Evolutionary conservation across 2,888 invertebrate species (phyloP).

Genomic region (Diabrotica balteata): DNA sequence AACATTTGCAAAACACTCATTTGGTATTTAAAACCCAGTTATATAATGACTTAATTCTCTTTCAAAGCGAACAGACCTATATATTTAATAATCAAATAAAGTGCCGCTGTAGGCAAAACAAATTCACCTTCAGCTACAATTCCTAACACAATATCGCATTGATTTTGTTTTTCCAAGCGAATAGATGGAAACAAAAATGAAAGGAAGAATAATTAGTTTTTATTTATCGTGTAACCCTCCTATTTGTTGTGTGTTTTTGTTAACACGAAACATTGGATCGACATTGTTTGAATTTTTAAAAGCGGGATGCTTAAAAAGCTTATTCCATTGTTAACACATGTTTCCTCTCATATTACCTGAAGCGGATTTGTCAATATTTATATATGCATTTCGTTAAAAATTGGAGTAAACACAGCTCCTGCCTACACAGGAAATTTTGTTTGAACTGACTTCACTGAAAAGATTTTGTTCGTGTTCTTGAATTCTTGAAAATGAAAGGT

Average conservation of each 20-base stretch:
- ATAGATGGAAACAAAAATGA: too few species aligned
- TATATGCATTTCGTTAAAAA: slow-evolving; percentile 21
- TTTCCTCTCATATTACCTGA: slow-evolving; percentile 17
- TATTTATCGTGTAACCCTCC: too few species aligned
- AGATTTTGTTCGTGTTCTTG: slow-evolving; percentile 3
- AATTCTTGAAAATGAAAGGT: slow-evolving; percentile 2
- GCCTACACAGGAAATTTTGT: slow-evolving; percentile 9
- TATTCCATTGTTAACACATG: slow-evolving; percentile 22
- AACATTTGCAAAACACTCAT: too few species aligned
- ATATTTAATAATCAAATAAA: too few species aligned
- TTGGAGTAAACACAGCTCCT: slow-evolving; percentile 18
- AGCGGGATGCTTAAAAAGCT: slow-evolving; percentile 13
- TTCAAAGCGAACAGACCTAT: too few species aligned
- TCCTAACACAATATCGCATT: too few species aligned
- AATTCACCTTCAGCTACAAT: too few species aligned
- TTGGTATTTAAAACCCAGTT: too few species aligned
- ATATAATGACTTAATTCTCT: too few species aligned
- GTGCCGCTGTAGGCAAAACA: too few species aligned
- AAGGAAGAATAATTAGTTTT: too few species aligned
- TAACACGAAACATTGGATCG: slow-evolving; percentile 3
- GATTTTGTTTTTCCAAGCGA: too few species aligned
- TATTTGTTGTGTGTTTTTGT: slow-evolving; percentile 10
- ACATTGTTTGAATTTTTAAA: slow-evolving; percentile 15
- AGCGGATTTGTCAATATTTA: slow-evolving; percentile 28
- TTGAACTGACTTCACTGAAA: slow-evolving; percentile 5